These are phyloP conservation scores for Adelphocoris suturalis DNA, from an alignment of 2,888 invertebrate genomes.

Conservation along the genomic window DNA sequence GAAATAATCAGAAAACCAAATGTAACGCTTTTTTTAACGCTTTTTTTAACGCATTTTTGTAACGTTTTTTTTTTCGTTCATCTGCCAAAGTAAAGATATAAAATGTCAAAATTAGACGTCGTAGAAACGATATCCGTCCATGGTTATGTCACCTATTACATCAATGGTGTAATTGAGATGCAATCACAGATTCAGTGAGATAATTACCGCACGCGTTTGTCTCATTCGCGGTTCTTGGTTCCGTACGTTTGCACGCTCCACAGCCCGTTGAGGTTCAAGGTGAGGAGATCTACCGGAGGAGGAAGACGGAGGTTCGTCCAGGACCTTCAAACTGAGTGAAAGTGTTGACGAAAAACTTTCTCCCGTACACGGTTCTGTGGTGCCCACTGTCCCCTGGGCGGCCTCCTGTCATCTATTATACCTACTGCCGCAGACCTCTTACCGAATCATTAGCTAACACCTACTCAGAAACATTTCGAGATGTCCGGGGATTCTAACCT, in stretches of 20 bases:
- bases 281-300: not conserved
- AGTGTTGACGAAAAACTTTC: slow-evolving; percentile 71
- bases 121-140: too few species aligned
- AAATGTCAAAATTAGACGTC: too few species aligned
- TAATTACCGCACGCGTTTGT: slow-evolving; percentile 15
- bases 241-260: not conserved
- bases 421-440: slow-evolving; percentile 22
- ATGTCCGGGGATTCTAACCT: not conserved
- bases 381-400: slow-evolving; percentile 38
- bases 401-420: slow-evolving; percentile 47
- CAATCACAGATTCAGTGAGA: not conserved
- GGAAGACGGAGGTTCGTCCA: slow-evolving; percentile 21
- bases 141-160: not conserved
- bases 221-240: not conserved
- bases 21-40: too few species aligned
- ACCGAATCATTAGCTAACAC: slow-evolving; percentile 69
- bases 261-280: slow-evolving; percentile 12
- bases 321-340: slow-evolving; percentile 69
- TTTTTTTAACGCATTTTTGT: too few species aligned
- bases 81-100: too few species aligned
- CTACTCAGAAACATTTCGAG: slow-evolving; percentile 24
- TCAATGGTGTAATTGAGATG: not conserved
- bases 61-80: too few species aligned
- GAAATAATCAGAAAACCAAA: too few species aligned
- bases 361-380: slow-evolving; percentile 67